Evolutionary conservation across 2,797 vertebrate species (phyloP).

Genomic region (Liparis tanakae): DNA sequence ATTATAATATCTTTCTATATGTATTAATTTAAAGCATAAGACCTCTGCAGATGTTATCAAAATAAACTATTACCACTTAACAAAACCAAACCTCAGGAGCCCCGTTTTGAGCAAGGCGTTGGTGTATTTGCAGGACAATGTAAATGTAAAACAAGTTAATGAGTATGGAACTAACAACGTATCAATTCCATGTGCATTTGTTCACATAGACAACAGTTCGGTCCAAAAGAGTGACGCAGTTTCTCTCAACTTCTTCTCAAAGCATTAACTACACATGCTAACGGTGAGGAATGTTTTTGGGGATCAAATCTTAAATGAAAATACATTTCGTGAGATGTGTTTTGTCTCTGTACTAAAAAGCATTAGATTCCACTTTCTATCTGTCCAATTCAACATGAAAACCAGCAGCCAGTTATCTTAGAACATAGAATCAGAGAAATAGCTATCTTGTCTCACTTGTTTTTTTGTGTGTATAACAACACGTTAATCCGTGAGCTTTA

Average conservation of each 20-base stretch:
- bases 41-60: too few species aligned
- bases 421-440: neutral
- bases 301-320: too few species aligned
- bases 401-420: neutral
- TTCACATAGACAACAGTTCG: slow-evolving; percentile 13
- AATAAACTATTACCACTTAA: too few species aligned
- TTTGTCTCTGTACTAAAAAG: too few species aligned
- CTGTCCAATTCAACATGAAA: too few species aligned
- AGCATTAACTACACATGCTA: neutral
- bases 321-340: too few species aligned
- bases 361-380: too few species aligned
- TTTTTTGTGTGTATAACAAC: too few species aligned
- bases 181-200: slow-evolving; percentile 12
- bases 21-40: too few species aligned
- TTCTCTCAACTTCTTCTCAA: neutral
- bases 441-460: too few species aligned
- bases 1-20: too few species aligned
- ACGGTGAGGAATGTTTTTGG: neutral
- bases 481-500: too few species aligned
- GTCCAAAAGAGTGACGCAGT: neutral
- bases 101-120: slow-evolving; percentile 13
- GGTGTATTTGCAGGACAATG: neutral
- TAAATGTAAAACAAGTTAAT: neutral
- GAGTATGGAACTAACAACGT: slow-evolving; percentile 22
- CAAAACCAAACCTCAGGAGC: neutral